Evolutionary conservation across 1,140 invertebrate species (phyloP).

Genomic region (Steinernema feltiae): DNA sequence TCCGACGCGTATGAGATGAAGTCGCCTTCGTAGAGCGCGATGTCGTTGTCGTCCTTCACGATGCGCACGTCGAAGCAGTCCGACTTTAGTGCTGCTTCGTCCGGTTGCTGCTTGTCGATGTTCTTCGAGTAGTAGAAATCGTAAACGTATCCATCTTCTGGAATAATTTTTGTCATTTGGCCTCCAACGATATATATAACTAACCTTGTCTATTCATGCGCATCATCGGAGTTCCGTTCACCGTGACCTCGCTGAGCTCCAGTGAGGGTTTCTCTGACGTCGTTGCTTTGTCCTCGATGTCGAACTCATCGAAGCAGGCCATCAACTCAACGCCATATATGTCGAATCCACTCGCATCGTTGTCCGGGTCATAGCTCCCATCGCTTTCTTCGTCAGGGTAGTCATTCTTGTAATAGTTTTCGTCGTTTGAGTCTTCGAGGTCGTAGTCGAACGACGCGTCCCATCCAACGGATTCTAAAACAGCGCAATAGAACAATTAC

Average conservation of each 20-base stretch:
- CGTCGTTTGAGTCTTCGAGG: conserved; percentile 40
- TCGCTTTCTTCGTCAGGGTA: conserved; percentile 38
- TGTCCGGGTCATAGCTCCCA: background rate
- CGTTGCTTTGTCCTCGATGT: background rate
- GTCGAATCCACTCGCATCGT: background rate
- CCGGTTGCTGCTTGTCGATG: conserved; percentile 15
- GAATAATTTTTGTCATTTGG: background rate
- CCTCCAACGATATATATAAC: background rate
- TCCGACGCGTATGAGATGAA: conserved; percentile 7
- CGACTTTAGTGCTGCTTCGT: background rate
- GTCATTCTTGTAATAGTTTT: conserved; percentile 47
- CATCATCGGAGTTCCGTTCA: background rate
- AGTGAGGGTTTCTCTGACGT: background rate
- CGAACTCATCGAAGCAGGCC: background rate
- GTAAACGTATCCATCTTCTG: conserved; percentile 37
- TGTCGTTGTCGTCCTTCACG: conserved; percentile 34
- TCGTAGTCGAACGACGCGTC: conserved; percentile 25
- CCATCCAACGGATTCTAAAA: background rate
- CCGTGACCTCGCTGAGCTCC: background rate
- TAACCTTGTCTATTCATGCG: background rate
- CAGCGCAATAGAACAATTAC: background rate
- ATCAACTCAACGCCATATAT: background rate
- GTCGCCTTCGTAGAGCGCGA: conserved; percentile 14
- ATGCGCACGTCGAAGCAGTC: conserved; percentile 16
- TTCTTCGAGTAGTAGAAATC: conserved; percentile 38